phyloP scores from a whole-genome alignment of 2,797 vertebrate species.

The Cuniculus paca region DNA sequence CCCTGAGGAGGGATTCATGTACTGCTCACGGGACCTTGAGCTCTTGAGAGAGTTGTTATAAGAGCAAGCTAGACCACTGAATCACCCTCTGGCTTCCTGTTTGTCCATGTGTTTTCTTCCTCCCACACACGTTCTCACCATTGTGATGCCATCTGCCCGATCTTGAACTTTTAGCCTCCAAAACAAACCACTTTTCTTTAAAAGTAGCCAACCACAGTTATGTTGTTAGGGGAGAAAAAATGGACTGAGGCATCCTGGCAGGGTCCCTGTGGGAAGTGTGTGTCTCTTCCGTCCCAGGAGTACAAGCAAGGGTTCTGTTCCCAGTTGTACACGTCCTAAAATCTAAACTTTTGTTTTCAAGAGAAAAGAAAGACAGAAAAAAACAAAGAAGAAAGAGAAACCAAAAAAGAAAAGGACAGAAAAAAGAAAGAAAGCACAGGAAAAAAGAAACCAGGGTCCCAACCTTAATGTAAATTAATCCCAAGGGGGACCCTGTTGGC shows the following conservation, averaged over 20 bases:
- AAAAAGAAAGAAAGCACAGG: background rate
- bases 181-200: background rate
- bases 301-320: background rate
- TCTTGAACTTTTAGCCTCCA: background rate
- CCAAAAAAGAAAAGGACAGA: background rate
- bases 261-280: background rate
- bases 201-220: background rate
- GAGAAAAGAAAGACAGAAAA: background rate
- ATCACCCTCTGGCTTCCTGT: background rate
- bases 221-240: background rate
- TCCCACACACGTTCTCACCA: background rate
- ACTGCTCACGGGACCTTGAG: background rate
- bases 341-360: conserved; percentile 29
- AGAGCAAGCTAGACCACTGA: background rate
- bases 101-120: background rate
- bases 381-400: background rate
- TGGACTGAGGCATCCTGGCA: background rate
- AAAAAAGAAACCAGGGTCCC: conserved; percentile 19
- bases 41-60: background rate
- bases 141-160: background rate
- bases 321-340: conserved; percentile 38
- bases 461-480: conserved; percentile 51
- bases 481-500: background rate
- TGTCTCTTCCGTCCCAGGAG: background rate
- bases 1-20: background rate